Evolutionary conservation across 1,140 invertebrate species (phyloP).

Genomic region (Philotrypesis tridentata): DNA sequence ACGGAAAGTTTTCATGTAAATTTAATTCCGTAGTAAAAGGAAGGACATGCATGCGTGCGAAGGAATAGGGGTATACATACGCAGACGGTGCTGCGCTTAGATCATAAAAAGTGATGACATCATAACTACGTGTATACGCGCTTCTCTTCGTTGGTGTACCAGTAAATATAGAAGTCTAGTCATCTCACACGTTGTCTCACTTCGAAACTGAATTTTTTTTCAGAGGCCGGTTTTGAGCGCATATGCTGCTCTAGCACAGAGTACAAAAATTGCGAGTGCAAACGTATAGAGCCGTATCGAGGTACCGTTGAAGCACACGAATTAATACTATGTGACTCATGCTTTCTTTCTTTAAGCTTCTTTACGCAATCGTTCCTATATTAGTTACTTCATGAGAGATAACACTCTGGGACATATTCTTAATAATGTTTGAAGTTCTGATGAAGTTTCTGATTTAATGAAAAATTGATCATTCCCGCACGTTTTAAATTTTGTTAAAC

Average conservation of each 20-base stretch:
- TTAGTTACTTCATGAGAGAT: slow-evolving; percentile 15
- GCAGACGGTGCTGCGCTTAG: slow-evolving; percentile 1
- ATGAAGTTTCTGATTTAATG: no score
- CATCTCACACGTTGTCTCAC: slow-evolving; percentile 31
- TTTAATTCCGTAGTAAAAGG: slow-evolving; percentile 8
- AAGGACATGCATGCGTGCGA: neutral
- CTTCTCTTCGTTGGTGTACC: slow-evolving; percentile 28
- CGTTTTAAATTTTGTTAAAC: no score
- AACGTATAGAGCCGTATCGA: no score
- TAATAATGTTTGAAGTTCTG: no score
- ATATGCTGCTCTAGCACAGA: neutral
- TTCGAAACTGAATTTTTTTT: slow-evolving; percentile 19
- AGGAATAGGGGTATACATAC: neutral
- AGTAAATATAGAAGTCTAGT: slow-evolving; percentile 60
- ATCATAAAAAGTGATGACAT: slow-evolving; percentile 60
- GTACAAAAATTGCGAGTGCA: no score
- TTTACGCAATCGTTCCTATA: slow-evolving; percentile 9
- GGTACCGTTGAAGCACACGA: neutral
- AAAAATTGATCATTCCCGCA: no score
- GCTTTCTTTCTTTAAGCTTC: slow-evolving; percentile 7
- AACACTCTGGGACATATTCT: neutral
- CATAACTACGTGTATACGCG: slow-evolving; percentile 44
- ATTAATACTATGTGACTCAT: slow-evolving; percentile 34
- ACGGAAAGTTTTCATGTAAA: neutral
- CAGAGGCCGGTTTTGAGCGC: neutral